Conservation (phyloP, 2,888 invertebrate genomes). For the Deroplatys truncata region DNA sequence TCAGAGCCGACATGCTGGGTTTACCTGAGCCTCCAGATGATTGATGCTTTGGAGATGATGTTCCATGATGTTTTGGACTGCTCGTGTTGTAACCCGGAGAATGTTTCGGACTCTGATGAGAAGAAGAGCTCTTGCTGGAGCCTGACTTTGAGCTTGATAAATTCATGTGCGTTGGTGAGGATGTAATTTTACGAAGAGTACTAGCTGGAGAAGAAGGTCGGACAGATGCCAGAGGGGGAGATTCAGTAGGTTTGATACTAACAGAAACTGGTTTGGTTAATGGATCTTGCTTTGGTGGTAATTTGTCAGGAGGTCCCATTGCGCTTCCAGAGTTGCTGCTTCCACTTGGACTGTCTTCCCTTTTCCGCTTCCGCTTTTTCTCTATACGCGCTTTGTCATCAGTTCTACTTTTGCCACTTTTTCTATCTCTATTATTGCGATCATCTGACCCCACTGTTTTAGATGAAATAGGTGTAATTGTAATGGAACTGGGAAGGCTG, state of each 20-base stretch:
- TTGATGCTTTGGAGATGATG: slow-evolving; percentile 75
- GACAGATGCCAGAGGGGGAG: slow-evolving; percentile 46
- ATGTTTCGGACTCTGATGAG: slow-evolving; percentile 61
- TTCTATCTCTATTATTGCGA: slow-evolving; percentile 42
- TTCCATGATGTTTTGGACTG: slow-evolving; percentile 75
- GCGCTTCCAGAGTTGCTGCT: neutral
- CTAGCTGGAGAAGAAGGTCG: slow-evolving; percentile 61
- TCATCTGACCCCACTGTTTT: slow-evolving; percentile 43
- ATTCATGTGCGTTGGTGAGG: slow-evolving; percentile 60
- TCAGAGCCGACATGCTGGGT: slow-evolving; percentile 83
- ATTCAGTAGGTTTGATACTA: slow-evolving; percentile 66
- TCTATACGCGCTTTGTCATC: slow-evolving; percentile 51
- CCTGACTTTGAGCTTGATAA: slow-evolving; percentile 14
- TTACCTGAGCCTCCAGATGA: slow-evolving; percentile 70
- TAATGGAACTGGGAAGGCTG: slow-evolving; percentile 71
- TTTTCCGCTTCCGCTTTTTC: slow-evolving; percentile 68
- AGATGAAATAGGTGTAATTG: slow-evolving; percentile 72
- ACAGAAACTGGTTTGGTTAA: slow-evolving; percentile 68
- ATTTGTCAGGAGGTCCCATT: slow-evolving; percentile 80
- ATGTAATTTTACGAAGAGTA: slow-evolving; percentile 64
- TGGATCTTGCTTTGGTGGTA: slow-evolving; percentile 69
- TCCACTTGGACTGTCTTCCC: slow-evolving; percentile 60
- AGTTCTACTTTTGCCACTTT: slow-evolving; percentile 46
- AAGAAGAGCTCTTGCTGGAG: slow-evolving; percentile 21
- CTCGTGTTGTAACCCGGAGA: slow-evolving; percentile 56